Conservation (phyloP, 2,797 vertebrate genomes). For the Neoniphon sammara region DNA sequence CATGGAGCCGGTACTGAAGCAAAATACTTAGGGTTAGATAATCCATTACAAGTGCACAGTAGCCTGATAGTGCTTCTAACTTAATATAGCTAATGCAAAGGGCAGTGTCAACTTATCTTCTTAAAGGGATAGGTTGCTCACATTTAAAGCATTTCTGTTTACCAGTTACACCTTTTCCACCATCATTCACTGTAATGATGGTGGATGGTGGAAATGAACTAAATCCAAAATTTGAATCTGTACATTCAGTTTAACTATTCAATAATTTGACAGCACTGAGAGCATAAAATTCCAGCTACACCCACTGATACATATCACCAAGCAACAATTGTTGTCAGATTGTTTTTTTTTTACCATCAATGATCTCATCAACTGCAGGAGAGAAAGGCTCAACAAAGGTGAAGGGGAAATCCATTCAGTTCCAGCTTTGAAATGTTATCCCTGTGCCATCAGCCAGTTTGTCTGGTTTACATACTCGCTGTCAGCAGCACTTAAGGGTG, state of each 20-base stretch:
- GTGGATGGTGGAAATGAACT: background rate
- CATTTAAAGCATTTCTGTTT: conserved; percentile 10
- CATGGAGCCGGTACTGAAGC: conserved; percentile 3
- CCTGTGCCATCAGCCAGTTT: background rate
- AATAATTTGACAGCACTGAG: background rate
- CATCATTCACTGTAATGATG: background rate
- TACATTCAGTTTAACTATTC: background rate
- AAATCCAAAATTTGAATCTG: conserved; percentile 11
- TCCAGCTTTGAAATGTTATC: background rate
- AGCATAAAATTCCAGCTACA: conserved; percentile 1
- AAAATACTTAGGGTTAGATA: conserved; percentile 14
- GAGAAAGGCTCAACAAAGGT: too few species aligned
- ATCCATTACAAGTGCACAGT: background rate
- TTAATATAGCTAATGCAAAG: conserved; percentile 46
- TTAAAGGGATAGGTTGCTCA: conserved; percentile 67
- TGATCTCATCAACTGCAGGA: too few species aligned
- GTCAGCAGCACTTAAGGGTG: background rate
- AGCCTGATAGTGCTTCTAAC: conserved; percentile 9
- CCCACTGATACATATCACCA: too few species aligned
- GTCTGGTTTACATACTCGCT: background rate
- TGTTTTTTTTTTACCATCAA: too few species aligned
- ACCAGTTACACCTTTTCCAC: conserved; percentile 17
- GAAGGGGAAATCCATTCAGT: background rate
- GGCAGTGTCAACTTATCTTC: conserved; percentile 47
- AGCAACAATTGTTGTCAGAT: too few species aligned